Conservation (phyloP, 1,140 invertebrate species). For the Pseudobourletiella spinata region DNA sequence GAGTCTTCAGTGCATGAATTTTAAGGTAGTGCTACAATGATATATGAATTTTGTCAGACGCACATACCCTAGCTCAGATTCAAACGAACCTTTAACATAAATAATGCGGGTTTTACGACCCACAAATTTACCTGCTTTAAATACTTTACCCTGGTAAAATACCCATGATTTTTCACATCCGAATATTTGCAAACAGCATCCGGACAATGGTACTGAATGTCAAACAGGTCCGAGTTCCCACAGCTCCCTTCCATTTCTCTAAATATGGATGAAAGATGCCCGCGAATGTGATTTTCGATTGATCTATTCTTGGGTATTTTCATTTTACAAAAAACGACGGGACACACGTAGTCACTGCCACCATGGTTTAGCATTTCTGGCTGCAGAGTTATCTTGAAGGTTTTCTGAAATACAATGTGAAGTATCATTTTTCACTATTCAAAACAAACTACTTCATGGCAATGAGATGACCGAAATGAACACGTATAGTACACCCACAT, state of each 20-base stretch:
- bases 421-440: too few species aligned
- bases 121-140: constrained; percentile 43
- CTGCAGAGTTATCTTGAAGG: neutral
- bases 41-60: neutral
- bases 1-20: constrained; percentile 50
- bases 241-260: neutral
- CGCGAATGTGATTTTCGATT: constrained; percentile 15
- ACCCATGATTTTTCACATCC: constrained; percentile 37
- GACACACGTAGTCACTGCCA: neutral
- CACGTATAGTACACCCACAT: too few species aligned
- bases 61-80: neutral
- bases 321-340: constrained; percentile 8
- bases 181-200: constrained; percentile 42
- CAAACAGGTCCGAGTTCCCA: neutral
- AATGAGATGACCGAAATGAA: too few species aligned
- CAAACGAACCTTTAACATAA: neutral
- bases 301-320: constrained; percentile 17
- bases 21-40: constrained; percentile 53
- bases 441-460: too few species aligned
- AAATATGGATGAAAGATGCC: constrained; percentile 6
- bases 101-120: neutral
- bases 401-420: too few species aligned
- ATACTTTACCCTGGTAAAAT: constrained; percentile 44
- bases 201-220: constrained; percentile 42
- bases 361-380: neutral